Percentiles rank a stretch among this genome's conserved stretches.
Conservation (phyloP, 2,113 vertebrate genomes). For the Emydocephalus ijimae region DNA sequence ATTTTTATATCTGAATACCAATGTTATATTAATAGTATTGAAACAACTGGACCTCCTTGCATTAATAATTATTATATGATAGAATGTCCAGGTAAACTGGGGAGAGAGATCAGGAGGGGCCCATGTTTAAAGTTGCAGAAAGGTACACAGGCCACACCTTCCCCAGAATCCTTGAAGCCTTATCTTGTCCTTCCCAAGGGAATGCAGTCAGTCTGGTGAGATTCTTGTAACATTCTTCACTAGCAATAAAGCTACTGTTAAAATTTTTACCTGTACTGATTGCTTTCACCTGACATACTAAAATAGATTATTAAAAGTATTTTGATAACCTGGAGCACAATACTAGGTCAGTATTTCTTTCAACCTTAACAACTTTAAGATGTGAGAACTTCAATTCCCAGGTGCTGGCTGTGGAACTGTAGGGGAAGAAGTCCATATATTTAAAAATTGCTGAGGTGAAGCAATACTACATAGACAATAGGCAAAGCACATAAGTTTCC, state of each 20-base stretch:
- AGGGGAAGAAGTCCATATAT: not conserved
- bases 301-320: not conserved
- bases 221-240: not conserved
- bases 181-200: not conserved
- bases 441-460: not conserved
- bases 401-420: not conserved
- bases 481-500: too few species aligned
- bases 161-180: not conserved
- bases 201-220: not conserved
- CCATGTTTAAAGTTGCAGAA: not conserved
- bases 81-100: not conserved
- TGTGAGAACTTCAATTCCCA: not conserved
- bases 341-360: not conserved
- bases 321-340: not conserved
- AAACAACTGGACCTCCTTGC: not conserved
- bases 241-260: not conserved
- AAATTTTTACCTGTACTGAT: not conserved
- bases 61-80: not conserved
- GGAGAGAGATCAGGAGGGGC: not conserved
- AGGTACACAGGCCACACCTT: not conserved
- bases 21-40: not conserved
- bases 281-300: not conserved
- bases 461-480: not conserved
- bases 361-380: not conserved
- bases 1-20: not conserved